Percentiles rank a stretch among this genome's conserved stretches.
Conservation (phyloP, 23 tunicate species). For the Halocynthia roretzi region DNA sequence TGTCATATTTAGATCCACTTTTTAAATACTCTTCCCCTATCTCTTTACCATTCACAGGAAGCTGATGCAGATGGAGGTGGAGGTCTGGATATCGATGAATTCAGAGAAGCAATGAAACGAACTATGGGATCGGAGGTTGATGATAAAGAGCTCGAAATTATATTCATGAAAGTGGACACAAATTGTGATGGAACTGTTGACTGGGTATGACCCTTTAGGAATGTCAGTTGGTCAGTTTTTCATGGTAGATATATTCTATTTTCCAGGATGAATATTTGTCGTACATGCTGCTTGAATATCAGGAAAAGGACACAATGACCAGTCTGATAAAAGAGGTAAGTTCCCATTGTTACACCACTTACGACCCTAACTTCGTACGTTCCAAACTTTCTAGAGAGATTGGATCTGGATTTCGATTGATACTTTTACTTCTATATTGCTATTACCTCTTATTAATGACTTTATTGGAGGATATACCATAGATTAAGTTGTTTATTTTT, state of each 20-base stretch:
- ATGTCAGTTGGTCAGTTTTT: neutral
- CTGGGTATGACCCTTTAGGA: constrained; percentile 47
- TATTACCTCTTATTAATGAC: no score
- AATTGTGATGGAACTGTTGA: constrained; percentile 84
- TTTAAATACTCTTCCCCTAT: no score
- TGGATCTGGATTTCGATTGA: no score
- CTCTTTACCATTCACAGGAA: constrained; percentile 27
- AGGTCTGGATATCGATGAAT: constrained; percentile 63
- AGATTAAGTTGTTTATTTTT: no score
- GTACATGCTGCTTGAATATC: constrained; percentile 94
- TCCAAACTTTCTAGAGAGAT: no score
- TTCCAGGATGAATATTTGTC: constrained; percentile 93
- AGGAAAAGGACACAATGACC: constrained; percentile 85
- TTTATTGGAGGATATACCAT: no score
- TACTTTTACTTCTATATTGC: no score
- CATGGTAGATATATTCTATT: neutral
- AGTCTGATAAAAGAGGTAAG: constrained; percentile 60
- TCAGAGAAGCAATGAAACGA: constrained; percentile 66
- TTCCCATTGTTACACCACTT: no score
- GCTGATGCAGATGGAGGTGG: constrained; percentile 76
- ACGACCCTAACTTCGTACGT: no score
- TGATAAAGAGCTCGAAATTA: constrained; percentile 69
- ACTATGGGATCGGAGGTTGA: constrained; percentile 70
- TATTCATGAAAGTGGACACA: constrained; percentile 96
- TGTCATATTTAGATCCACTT: no score